Evolutionary conservation across 1,140 invertebrate species (phyloP).

Genomic region (Parapsyche elsis): DNA sequence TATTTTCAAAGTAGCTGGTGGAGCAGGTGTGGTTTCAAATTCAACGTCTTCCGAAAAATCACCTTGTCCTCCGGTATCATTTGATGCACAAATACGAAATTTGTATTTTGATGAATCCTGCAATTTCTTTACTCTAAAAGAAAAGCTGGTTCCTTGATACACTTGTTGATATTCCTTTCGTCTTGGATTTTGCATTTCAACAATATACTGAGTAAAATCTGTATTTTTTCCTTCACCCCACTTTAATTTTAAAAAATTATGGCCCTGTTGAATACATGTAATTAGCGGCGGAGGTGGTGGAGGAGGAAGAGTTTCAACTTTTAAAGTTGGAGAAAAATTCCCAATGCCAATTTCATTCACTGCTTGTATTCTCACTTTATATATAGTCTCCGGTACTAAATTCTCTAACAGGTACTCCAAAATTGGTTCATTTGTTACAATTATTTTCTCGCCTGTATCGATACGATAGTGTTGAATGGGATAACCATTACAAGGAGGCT

Average conservation of each 20-base stretch:
- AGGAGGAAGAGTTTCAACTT: slow-evolving; percentile 77
- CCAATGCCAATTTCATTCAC: slow-evolving; percentile 86
- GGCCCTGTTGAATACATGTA: slow-evolving; percentile 76
- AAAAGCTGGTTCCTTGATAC: slow-evolving; percentile 80
- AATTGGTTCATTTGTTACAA: slow-evolving; percentile 69
- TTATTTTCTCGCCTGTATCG: slow-evolving; percentile 74
- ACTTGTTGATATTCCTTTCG: slow-evolving; percentile 77
- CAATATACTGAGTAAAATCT: slow-evolving; percentile 79
- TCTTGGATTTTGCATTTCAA: slow-evolving; percentile 80
- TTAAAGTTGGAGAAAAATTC: slow-evolving; percentile 77
- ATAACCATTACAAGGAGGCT: slow-evolving; percentile 77
- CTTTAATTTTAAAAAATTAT: slow-evolving; percentile 87
- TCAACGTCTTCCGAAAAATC: slow-evolving; percentile 76
- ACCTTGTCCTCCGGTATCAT: slow-evolving; percentile 82
- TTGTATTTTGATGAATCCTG: slow-evolving; percentile 81
- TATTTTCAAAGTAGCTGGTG: slow-evolving; percentile 80
- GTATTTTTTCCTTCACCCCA: slow-evolving; percentile 79
- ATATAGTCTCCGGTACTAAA: slow-evolving; percentile 69
- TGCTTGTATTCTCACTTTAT: slow-evolving; percentile 82
- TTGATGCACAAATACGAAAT: slow-evolving; percentile 85
- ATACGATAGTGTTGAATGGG: slow-evolving; percentile 81
- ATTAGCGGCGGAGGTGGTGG: slow-evolving; percentile 81
- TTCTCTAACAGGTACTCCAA: slow-evolving; percentile 67
- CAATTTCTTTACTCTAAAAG: slow-evolving; percentile 83
- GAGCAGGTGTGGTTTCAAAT: slow-evolving; percentile 80